phyloP scores from a whole-genome alignment of 2,113 vertebrate genomes.

The Antechinus flavipes region DNA sequence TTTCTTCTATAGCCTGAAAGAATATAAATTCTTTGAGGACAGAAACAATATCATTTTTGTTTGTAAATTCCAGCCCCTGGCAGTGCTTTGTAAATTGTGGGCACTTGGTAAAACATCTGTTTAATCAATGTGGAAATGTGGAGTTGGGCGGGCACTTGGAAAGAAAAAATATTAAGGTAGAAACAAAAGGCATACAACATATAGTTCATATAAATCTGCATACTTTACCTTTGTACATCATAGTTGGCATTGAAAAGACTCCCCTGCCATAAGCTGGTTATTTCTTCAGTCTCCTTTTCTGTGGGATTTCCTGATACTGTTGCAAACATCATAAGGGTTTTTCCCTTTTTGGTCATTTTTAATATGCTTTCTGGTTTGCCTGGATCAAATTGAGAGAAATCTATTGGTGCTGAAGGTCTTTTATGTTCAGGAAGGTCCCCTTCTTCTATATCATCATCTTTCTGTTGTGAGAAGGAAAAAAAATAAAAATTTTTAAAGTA shows the following conservation, averaged over 20 bases:
- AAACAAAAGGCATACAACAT: neutral
- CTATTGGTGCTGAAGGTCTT: slow-evolving; percentile 91
- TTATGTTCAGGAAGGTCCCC: slow-evolving; percentile 97
- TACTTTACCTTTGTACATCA: slow-evolving; percentile 93
- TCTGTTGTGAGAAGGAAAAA: slow-evolving; percentile 78
- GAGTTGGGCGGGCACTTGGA: neutral
- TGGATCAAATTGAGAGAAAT: slow-evolving; percentile 94
- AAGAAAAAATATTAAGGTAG: neutral
- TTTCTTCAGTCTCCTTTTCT: slow-evolving; percentile 96
- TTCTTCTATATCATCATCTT: slow-evolving; percentile 98
- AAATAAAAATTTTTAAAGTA: slow-evolving; percentile 6
- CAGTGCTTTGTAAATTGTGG: neutral
- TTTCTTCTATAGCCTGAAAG: neutral
- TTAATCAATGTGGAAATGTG: neutral
- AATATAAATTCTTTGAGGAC: neutral
- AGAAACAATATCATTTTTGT: neutral
- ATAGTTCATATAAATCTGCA: neutral
- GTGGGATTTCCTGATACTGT: slow-evolving; percentile 93
- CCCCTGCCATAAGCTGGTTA: slow-evolving; percentile 97
- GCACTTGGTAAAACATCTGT: neutral
- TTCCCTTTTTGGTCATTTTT: slow-evolving; percentile 96
- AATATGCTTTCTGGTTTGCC: slow-evolving; percentile 95
- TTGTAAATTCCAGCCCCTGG: neutral
- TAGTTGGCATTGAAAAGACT: slow-evolving; percentile 98
- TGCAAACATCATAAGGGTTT: slow-evolving; percentile 97